Conservation (phyloP, 2,113 vertebrate genomes). For the Syngnathoides biaculeatus region DNA sequence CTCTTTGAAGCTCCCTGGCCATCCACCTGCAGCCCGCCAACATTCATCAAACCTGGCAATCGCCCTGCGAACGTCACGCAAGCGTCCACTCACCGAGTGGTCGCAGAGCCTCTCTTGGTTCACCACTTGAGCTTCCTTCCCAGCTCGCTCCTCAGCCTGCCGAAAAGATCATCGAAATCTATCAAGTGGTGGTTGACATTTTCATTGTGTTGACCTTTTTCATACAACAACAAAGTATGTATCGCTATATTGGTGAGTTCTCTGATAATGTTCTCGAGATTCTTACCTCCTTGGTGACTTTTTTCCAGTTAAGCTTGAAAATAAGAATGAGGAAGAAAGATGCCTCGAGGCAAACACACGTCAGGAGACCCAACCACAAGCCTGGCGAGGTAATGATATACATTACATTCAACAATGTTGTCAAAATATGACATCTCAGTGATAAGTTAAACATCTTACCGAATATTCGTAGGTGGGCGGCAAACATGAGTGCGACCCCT, state of each 20-base stretch:
- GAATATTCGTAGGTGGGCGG: conserved; percentile 70
- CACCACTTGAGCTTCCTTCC: conserved; percentile 32
- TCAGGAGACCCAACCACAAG: conserved; percentile 80
- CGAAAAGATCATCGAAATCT: neutral
- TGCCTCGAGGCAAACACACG: conserved; percentile 68
- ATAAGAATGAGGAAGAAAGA: conserved; percentile 76
- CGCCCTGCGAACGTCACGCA: neutral
- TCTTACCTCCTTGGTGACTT: conserved; percentile 79
- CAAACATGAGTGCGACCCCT: conserved; percentile 77
- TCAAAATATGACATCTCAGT: no score
- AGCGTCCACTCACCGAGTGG: neutral
- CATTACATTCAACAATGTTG: no score
- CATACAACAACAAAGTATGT: neutral
- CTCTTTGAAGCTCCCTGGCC: conserved; percentile 20
- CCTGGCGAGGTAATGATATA: conserved; percentile 67
- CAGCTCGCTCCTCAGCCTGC: conserved; percentile 66
- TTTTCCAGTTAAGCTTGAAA: conserved; percentile 81
- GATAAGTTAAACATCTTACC: conserved; percentile 61
- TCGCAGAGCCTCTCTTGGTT: conserved; percentile 40
- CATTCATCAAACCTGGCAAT: conserved; percentile 3
- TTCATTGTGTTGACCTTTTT: neutral
- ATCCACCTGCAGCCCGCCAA: conserved; percentile 14
- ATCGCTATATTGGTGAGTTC: no score
- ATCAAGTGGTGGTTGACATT: neutral
- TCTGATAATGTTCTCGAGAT: neutral